phyloP scores from a whole-genome alignment of 2,797 vertebrate species.

The Xiphorhynchus erythropygius region DNA sequence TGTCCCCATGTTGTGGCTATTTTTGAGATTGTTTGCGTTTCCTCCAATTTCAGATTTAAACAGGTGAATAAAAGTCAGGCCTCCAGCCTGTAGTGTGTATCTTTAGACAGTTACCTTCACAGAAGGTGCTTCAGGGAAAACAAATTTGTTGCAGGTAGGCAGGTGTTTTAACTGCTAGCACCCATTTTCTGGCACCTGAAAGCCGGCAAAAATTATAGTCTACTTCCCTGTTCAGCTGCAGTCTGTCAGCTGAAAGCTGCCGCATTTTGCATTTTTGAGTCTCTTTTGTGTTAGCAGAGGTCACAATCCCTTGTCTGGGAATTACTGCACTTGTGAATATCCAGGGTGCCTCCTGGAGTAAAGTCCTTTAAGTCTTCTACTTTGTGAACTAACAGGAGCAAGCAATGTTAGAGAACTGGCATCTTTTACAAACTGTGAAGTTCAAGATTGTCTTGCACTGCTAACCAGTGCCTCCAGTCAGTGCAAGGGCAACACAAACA shows the following conservation, averaged over 20 bases:
- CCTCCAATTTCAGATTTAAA: not conserved
- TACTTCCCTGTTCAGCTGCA: not conserved
- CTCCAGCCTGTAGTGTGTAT: not conserved
- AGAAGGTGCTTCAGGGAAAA: not conserved
- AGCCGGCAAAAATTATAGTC: not conserved
- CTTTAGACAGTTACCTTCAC: not conserved
- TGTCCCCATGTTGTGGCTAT: not conserved
- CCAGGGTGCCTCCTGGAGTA: not conserved
- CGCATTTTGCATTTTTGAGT: conserved; percentile 18
- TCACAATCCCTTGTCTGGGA: conserved; percentile 5
- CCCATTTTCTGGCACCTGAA: conserved; percentile 21
- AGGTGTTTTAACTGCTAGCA: conserved; percentile 17
- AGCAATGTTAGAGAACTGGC: not conserved
- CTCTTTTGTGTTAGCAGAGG: conserved; percentile 21
- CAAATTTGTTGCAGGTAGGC: conserved; percentile 3
- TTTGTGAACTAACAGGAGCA: not conserved
- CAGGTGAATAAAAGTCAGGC: not conserved
- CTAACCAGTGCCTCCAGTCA: not conserved
- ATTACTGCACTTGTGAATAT: not conserved
- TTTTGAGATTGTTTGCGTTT: not conserved
- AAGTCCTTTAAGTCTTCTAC: not conserved
- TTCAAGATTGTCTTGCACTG: not conserved
- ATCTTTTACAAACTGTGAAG: not conserved
- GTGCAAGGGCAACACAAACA: not conserved
- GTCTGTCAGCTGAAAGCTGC: conserved; percentile 7